phyloP scores from a whole-genome alignment of 23 tunicate species.

The Botrylloides violaceus region DNA sequence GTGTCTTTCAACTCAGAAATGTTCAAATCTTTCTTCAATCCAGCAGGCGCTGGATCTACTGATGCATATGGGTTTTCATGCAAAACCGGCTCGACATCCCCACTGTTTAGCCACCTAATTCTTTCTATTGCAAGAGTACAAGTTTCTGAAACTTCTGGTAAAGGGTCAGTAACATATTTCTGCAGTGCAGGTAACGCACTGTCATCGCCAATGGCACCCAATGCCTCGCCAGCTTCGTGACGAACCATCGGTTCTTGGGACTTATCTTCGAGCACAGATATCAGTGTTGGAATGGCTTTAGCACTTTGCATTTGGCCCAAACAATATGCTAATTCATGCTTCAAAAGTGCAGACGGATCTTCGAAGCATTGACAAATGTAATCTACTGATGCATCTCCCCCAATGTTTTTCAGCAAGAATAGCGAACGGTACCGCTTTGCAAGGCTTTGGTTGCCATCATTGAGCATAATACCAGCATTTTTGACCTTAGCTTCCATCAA shows the following conservation, averaged over 20 bases:
- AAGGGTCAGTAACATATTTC: conserved; percentile 39
- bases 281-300: conserved; percentile 55
- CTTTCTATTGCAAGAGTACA: conserved; percentile 71
- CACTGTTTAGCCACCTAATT: conserved; percentile 33
- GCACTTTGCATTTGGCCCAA: conserved; percentile 90
- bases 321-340: conserved; percentile 98
- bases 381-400: conserved; percentile 44
- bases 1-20: conserved; percentile 25
- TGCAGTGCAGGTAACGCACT: conserved; percentile 29
- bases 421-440: conserved; percentile 88
- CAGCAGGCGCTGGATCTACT: conserved; percentile 81
- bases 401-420: conserved; percentile 70
- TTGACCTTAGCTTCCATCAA: conserved; percentile 28
- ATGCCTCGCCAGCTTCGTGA: conserved; percentile 97
- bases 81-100: not conserved
- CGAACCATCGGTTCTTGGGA: conserved; percentile 59
- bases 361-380: conserved; percentile 71
- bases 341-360: conserved; percentile 85
- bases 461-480: conserved; percentile 43
- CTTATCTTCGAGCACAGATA: conserved; percentile 28
- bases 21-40: conserved; percentile 10
- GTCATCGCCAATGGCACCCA: conserved; percentile 76
- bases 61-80: conserved; percentile 48
- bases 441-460: conserved; percentile 38
- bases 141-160: conserved; percentile 84